Evolutionary conservation across 2,797 vertebrate genomes (phyloP).

Genomic region (Cirrhinus mrigala): DNA sequence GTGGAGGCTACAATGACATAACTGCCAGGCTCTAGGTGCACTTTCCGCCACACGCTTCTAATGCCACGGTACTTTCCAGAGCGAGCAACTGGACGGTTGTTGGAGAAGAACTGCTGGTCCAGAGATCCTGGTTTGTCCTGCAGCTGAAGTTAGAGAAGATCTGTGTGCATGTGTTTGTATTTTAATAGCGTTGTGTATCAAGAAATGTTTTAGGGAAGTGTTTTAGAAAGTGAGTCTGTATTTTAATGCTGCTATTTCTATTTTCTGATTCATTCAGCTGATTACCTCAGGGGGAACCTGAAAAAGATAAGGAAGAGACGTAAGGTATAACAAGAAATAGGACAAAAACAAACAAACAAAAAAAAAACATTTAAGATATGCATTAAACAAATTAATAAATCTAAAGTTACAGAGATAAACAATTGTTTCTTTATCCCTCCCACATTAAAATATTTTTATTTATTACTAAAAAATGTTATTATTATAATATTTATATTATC

Average conservation of each 20-base stretch:
- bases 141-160: slow-evolving; percentile 6
- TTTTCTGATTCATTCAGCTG: neutral
- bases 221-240: neutral
- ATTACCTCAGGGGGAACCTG: slow-evolving; percentile 61
- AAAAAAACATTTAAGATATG: neutral
- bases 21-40: slow-evolving; percentile 77
- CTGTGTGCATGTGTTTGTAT: neutral
- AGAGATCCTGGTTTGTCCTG: slow-evolving; percentile 71
- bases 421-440: neutral
- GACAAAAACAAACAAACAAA: neutral
- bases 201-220: neutral
- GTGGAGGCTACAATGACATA: slow-evolving; percentile 79
- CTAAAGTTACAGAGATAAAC: neutral
- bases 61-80: slow-evolving; percentile 75
- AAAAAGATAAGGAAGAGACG: slow-evolving; percentile 14
- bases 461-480: neutral
- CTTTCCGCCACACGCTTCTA: slow-evolving; percentile 77
- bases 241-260: neutral
- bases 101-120: slow-evolving; percentile 74
- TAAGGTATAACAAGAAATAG: neutral
- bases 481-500: neutral
- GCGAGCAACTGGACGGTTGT: slow-evolving; percentile 71
- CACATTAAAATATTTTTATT: neutral
- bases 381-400: neutral
- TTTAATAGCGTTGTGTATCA: neutral